phyloP scores from a whole-genome alignment of 2,888 invertebrate genomes.

The Eutolmus rufibarbis region DNA sequence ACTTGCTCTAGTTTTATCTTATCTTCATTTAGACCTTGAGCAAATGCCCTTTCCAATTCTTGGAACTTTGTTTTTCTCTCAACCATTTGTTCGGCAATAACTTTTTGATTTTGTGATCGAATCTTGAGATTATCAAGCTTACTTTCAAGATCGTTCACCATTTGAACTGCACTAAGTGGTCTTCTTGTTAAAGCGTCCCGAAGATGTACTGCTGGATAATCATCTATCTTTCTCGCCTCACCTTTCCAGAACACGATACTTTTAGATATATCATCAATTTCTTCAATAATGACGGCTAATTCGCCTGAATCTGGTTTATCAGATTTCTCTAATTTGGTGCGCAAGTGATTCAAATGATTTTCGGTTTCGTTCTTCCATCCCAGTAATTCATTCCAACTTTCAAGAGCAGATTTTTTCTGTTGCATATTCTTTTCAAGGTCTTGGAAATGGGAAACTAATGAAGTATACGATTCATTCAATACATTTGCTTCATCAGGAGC shows the following conservation, averaged over 20 bases:
- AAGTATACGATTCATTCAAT: constrained; percentile 77
- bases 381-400: constrained; percentile 83
- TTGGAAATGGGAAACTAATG: constrained; percentile 79
- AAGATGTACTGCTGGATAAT: constrained; percentile 72
- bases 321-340: constrained; percentile 78
- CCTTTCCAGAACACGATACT: constrained; percentile 77
- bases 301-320: constrained; percentile 75
- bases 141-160: constrained; percentile 77
- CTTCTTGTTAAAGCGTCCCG: constrained; percentile 75
- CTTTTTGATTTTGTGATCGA: constrained; percentile 72
- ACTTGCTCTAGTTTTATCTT: constrained; percentile 57
- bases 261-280: constrained; percentile 73
- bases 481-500: constrained; percentile 78
- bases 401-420: constrained; percentile 76
- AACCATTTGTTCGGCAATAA: constrained; percentile 74
- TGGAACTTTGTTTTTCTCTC: constrained; percentile 82
- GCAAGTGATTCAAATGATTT: constrained; percentile 80
- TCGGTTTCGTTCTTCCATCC: constrained; percentile 82
- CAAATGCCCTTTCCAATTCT: constrained; percentile 74
- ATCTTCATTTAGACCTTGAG: constrained; percentile 68
- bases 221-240: constrained; percentile 73
- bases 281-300: constrained; percentile 72
- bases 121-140: constrained; percentile 73
- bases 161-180: constrained; percentile 74
- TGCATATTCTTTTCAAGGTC: constrained; percentile 76